Percentiles rank a stretch among this genome's conserved stretches.
phyloP scores from a whole-genome alignment of 2,113 vertebrate genomes.

The Sarotherodon lohbergeri region DNA sequence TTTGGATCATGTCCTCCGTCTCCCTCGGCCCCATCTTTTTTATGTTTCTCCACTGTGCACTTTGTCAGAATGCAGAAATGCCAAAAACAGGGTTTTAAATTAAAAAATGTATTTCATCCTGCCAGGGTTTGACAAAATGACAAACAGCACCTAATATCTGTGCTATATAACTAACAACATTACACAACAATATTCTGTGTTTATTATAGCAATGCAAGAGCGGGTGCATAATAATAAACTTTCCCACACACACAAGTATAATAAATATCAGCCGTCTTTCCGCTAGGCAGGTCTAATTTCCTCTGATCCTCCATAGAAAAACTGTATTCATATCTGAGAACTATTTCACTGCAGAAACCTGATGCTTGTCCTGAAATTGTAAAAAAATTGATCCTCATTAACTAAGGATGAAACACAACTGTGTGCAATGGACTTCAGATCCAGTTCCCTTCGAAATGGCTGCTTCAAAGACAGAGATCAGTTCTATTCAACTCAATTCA shows the following conservation, averaged over 20 bases:
- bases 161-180: neutral
- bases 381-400: neutral
- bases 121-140: slow-evolving; percentile 45
- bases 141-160: slow-evolving; percentile 37
- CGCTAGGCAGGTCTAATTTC: neutral
- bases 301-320: neutral
- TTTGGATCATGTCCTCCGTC: neutral
- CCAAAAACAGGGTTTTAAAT: slow-evolving; percentile 19
- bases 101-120: slow-evolving; percentile 59
- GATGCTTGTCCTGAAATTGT: neutral
- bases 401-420: neutral
- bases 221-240: neutral
- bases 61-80: slow-evolving; percentile 24
- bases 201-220: slow-evolving; percentile 9
- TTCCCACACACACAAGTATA: neutral
- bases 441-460: neutral
- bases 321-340: neutral
- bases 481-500: neutral
- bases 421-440: neutral
- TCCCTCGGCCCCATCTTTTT: neutral
- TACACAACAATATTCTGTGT: slow-evolving; percentile 12
- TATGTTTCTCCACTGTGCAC: slow-evolving; percentile 34
- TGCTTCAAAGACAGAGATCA: neutral
- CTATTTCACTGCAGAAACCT: neutral
- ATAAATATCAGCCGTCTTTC: slow-evolving; percentile 4